Percentiles rank a stretch among this genome's conserved stretches.
These are phyloP conservation scores for Caenorhabditis briggsae DNA, from an alignment of 1,140 invertebrate genomes.

Conservation along the genomic window DNA sequence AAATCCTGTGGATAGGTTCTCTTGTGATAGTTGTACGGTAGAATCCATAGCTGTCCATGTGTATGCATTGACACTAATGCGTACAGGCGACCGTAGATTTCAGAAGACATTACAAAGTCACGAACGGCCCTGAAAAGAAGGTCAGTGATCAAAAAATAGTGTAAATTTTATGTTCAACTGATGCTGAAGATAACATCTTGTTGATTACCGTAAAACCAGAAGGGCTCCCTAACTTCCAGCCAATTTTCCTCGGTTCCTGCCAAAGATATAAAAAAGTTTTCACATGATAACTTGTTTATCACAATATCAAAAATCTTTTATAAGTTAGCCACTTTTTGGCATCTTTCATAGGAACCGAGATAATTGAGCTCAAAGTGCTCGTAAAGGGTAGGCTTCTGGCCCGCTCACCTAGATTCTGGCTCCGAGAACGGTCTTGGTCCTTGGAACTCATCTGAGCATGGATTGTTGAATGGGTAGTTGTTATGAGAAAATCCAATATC, in stretches of 20 bases:
- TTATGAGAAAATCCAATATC: conserved; percentile 70
- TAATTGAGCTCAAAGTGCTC: too few species aligned
- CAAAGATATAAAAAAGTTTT: background rate
- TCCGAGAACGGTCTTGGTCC: conserved; percentile 74
- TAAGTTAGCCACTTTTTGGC: too few species aligned
- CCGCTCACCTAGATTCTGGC: conserved; percentile 70
- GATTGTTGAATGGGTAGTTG: conserved; percentile 75
- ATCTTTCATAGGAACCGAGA: too few species aligned
- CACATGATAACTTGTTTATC: background rate
- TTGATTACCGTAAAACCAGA: too few species aligned
- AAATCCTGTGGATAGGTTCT: conserved; percentile 73
- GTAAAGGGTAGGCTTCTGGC: background rate
- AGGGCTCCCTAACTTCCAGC: too few species aligned
- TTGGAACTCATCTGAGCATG: conserved; percentile 75
- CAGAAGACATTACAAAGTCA: conserved; percentile 71
- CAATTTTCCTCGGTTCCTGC: too few species aligned
- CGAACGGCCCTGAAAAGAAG: conserved; percentile 70
- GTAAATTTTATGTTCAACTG: too few species aligned
- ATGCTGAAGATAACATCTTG: too few species aligned
- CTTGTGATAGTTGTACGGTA: conserved; percentile 72
- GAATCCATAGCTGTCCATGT: conserved; percentile 76
- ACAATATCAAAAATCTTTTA: background rate
- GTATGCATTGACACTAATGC: conserved; percentile 74
- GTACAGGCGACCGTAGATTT: conserved; percentile 71
- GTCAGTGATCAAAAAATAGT: too few species aligned